Evolutionary conservation across 2,888 invertebrate genomes (phyloP).

Genomic region (Noctua fimbriata): DNA sequence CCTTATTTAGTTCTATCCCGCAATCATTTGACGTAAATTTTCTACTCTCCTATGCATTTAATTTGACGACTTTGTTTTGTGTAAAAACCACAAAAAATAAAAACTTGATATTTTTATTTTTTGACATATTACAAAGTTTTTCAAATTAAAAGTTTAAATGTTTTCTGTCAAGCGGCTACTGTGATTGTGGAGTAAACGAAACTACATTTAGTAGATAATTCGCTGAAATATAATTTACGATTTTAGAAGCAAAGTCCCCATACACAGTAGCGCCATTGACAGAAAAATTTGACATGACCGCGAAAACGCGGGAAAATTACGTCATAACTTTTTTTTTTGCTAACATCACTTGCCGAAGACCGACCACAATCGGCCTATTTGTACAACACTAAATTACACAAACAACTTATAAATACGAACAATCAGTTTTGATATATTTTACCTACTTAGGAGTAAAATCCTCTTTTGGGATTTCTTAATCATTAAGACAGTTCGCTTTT

Average conservation of each 20-base stretch:
- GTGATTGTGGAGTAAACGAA: slow-evolving; percentile 7
- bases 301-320: slow-evolving; percentile 26
- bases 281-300: slow-evolving; percentile 21
- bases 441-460: slow-evolving; percentile 57
- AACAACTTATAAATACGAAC: slow-evolving; percentile 37
- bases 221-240: slow-evolving; percentile 6
- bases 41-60: slow-evolving; percentile 34
- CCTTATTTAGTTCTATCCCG: slow-evolving; percentile 10
- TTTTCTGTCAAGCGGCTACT: slow-evolving; percentile 5
- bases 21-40: slow-evolving; percentile 25
- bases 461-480: slow-evolving; percentile 66
- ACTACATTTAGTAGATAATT: slow-evolving; percentile 43
- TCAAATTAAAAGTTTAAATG: slow-evolving; percentile 11
- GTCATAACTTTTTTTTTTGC: neutral
- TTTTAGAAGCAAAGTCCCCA: neutral
- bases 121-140: slow-evolving; percentile 34
- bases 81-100: slow-evolving; percentile 34
- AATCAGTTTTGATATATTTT: slow-evolving; percentile 61
- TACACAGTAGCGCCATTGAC: slow-evolving; percentile 30
- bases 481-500: slow-evolving; percentile 58
- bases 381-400: slow-evolving; percentile 30
- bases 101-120: slow-evolving; percentile 34
- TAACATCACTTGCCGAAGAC: slow-evolving; percentile 22
- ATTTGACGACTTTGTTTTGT: slow-evolving; percentile 48
- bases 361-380: slow-evolving; percentile 60